Conservation (phyloP, 2,888 invertebrate genomes). For the Aspidiotus rigidus region DNA sequence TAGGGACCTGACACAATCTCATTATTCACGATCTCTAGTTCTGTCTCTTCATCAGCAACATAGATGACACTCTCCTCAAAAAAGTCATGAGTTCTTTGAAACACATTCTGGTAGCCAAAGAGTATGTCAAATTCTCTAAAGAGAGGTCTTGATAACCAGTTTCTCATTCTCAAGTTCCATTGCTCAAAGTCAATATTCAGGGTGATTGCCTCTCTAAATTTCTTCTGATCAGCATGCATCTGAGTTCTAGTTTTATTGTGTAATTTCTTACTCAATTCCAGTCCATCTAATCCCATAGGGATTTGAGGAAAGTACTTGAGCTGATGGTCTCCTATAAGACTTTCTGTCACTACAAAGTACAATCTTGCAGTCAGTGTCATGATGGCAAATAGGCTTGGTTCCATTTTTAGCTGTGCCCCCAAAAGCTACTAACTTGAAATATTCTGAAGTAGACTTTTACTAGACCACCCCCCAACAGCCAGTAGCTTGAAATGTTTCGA, state of each 20-base stretch:
- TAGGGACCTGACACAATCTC: neutral
- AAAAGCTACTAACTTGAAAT: no score
- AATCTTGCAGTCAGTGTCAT: neutral
- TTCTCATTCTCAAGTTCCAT: slow-evolving; percentile 5
- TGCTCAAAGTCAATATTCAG: slow-evolving; percentile 8
- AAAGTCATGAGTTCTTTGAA: neutral
- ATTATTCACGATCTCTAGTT: neutral
- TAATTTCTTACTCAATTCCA: neutral
- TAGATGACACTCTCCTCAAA: neutral
- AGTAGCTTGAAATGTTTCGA: no score
- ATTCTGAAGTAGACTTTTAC: no score
- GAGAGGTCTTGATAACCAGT: neutral
- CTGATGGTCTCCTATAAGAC: neutral
- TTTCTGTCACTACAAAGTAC: slow-evolving; percentile 9
- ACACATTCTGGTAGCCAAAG: neutral
- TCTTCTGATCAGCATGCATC: neutral
- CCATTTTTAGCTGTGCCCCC: neutral
- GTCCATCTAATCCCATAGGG: neutral
- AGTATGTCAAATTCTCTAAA: slow-evolving; percentile 1
- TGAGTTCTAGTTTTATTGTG: neutral
- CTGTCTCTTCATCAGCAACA: slow-evolving; percentile 5
- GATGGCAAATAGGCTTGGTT: slow-evolving; percentile 1
- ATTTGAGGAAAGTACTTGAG: slow-evolving; percentile 3
- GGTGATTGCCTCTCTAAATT: neutral
- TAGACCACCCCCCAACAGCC: no score